Base-by-base conservation (phyloP, 2,113 vertebrate species). In the Mesembrinibis cayennensis region DNA sequence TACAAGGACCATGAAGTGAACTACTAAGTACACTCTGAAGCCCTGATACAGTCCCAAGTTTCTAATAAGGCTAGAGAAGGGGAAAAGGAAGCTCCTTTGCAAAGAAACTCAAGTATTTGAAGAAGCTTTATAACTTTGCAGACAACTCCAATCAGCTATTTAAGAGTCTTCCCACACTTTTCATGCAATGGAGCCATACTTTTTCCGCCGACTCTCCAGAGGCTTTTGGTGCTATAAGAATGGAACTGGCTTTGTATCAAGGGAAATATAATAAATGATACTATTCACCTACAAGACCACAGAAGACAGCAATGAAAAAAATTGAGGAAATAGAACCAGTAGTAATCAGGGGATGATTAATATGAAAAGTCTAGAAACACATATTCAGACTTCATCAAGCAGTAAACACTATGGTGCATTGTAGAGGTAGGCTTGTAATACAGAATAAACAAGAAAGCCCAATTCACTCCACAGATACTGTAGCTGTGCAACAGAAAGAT, bases 31-130 rank as follows among this genome's bases (percentile, higher is more conserved):
- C 1, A 6, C 11, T 49, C 44, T 73, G 34, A 88, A 61, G 36
- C 6, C 7, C 3, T 1, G 10, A 11, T 44, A 40, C 4, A 32
- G 7, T 26, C 20, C 11, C 2, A 0, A 49, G 20, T 53, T 87
- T 82, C 49, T 82, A 84, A 36, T 27, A 47, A 59, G 16, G 1
- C 20, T 45, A 40, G 14, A 55, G 12, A 86, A 38, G 4, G 8
- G 11, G 27, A 49, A 74, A 74, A 92, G 45, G 3, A 69, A 47
- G 1, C 1, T 47, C 36, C 44, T 87, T 44, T 55, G 16, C 29
- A 80, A 92, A 84, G 32, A 11, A 70, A 20, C 2, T 56, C 14
- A 13, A 36, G 5, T 29, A 59, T 22, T 3, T 65, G 30, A 73
- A 91, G 62, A 65, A 80, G 2, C 8, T 78, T 42, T 78, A 7